Evolutionary conservation across 2,888 invertebrate species (phyloP).

Genomic region (Lypha dubia): DNA sequence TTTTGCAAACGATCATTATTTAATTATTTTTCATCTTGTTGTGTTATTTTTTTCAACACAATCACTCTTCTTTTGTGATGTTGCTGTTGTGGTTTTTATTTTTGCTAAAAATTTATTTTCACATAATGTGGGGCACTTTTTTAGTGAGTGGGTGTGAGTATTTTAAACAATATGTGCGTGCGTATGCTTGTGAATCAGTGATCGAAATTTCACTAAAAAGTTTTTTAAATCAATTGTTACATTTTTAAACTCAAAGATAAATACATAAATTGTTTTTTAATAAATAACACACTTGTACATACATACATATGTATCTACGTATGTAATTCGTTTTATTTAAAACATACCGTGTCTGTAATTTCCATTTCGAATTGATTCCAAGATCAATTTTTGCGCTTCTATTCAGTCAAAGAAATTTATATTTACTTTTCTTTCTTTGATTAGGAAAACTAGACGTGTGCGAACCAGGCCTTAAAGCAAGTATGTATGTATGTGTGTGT

Average conservation of each 20-base stretch:
- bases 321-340: too few relatives aligned
- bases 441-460: too few relatives aligned
- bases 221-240: neutral
- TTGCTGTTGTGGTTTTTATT: too few relatives aligned
- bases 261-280: neutral
- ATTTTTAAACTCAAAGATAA: too few relatives aligned
- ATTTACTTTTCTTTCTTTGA: too few relatives aligned
- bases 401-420: too few relatives aligned
- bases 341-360: too few relatives aligned
- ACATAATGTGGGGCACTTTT: constrained; percentile 60
- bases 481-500: neutral
- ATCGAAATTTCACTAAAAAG: constrained; percentile 9
- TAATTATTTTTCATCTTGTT: constrained; percentile 60
- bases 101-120: constrained; percentile 51
- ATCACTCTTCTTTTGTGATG: constrained; percentile 52
- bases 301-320: too few relatives aligned
- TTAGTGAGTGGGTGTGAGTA: constrained; percentile 53
- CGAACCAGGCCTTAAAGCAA: too few relatives aligned
- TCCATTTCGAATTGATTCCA: too few relatives aligned
- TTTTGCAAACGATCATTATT: constrained; percentile 28
- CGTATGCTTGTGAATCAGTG: constrained; percentile 22
- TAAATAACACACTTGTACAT: too few relatives aligned
- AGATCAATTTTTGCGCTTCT: too few relatives aligned
- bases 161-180: constrained; percentile 21
- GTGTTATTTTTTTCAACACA: constrained; percentile 62